phyloP scores from a whole-genome alignment of 2,888 invertebrate species.

The Harpalus rubripes region DNA sequence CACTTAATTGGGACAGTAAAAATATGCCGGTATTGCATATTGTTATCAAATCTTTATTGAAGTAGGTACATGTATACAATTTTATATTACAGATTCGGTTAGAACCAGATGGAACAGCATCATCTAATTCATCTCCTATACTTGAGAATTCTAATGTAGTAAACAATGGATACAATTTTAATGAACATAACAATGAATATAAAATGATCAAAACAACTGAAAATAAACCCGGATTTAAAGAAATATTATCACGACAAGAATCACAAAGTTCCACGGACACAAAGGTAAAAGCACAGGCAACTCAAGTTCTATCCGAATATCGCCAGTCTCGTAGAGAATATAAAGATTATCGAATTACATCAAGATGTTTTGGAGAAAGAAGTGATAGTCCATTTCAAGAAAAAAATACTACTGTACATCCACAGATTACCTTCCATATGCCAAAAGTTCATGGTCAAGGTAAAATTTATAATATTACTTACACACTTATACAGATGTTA shows the following conservation, averaged over 20 bases:
- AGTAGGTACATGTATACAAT: constrained; percentile 39
- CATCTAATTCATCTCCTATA: constrained; percentile 79
- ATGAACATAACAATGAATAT: constrained; percentile 53
- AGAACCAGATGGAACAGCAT: constrained; percentile 87
- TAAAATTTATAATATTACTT: constrained; percentile 59
- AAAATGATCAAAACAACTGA: constrained; percentile 68
- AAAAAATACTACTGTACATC: constrained; percentile 79
- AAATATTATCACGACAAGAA: constrained; percentile 67
- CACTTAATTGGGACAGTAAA: constrained; percentile 76
- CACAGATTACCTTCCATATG: constrained; percentile 81
- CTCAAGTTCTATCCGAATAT: constrained; percentile 80
- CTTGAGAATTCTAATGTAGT: constrained; percentile 68
- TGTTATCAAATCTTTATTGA: constrained; percentile 33
- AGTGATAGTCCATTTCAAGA: constrained; percentile 68
- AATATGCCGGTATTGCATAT: constrained; percentile 70
- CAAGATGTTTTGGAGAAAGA: constrained; percentile 72
- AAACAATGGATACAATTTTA: constrained; percentile 62
- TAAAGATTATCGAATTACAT: constrained; percentile 77
- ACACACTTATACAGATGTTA: not conserved
- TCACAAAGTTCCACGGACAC: constrained; percentile 72
- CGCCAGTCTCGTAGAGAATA: constrained; percentile 79
- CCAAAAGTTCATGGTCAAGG: constrained; percentile 77
- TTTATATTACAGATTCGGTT: constrained; percentile 79
- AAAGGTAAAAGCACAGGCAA: constrained; percentile 79
- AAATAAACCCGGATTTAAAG: constrained; percentile 71